Evolutionary conservation across 2,888 invertebrate genomes (phyloP).

Genomic region (Reticulitermes lucifugus): DNA sequence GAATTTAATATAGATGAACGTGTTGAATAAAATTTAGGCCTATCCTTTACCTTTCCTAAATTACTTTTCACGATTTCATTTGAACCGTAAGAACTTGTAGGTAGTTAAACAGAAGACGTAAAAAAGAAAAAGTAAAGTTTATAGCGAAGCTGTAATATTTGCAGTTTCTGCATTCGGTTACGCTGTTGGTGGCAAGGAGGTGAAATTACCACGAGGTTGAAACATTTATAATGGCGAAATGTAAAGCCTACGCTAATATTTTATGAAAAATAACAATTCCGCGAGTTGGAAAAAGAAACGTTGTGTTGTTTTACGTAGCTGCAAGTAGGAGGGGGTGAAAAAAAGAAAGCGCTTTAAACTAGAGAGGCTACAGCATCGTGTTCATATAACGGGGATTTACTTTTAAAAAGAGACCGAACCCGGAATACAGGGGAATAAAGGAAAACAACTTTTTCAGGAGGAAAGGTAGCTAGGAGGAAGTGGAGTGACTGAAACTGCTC

Average conservation of each 20-base stretch:
- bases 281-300: not conserved
- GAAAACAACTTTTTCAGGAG: not conserved
- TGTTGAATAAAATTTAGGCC: too few relatives aligned
- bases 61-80: not conserved
- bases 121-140: too few relatives aligned
- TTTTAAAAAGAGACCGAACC: not conserved
- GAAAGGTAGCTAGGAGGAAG: not conserved
- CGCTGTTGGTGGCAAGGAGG: not conserved
- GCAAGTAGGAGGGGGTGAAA: not conserved
- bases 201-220: not conserved
- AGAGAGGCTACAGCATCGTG: not conserved
- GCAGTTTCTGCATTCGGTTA: not conserved
- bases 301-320: not conserved
- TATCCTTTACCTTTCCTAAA: not conserved
- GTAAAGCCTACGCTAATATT: constrained; percentile 9
- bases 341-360: not conserved
- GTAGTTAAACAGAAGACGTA: not conserved
- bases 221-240: constrained; percentile 8
- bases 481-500: too few relatives aligned
- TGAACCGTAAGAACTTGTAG: not conserved
- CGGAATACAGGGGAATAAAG: not conserved
- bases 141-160: not conserved
- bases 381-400: not conserved
- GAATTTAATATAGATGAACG: too few relatives aligned
- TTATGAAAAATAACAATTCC: not conserved